phyloP scores from a whole-genome alignment of 2,888 invertebrate genomes.

The Luperina testacea region DNA sequence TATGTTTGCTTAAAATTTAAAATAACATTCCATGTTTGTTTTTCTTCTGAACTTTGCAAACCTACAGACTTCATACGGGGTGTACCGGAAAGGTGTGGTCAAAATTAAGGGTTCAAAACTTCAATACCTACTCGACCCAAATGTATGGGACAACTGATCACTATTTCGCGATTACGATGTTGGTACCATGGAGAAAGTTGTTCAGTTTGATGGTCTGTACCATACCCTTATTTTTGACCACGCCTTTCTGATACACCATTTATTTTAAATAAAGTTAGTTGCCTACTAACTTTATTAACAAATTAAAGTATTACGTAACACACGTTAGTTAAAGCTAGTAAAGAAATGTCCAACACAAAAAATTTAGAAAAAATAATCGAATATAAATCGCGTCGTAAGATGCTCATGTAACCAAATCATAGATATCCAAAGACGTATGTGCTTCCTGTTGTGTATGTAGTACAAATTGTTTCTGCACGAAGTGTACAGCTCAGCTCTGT shows the following conservation, averaged over 20 bases:
- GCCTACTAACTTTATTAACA: neutral
- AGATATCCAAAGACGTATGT: slow-evolving; percentile 17
- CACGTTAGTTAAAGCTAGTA: too few relatives aligned
- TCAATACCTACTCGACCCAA: neutral
- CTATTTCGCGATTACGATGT: neutral
- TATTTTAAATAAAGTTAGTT: neutral
- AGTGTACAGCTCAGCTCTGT: slow-evolving; percentile 50
- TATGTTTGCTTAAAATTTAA: neutral
- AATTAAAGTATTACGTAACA: too few relatives aligned
- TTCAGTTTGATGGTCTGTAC: neutral
- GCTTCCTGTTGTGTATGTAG: slow-evolving; percentile 37
- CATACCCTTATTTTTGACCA: neutral
- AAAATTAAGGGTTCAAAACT: too few relatives aligned
- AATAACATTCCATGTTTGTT: neutral
- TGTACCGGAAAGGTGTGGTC: neutral
- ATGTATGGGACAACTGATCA: neutral
- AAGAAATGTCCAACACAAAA: neutral
- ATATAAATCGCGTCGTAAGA: neutral
- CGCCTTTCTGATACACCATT: neutral
- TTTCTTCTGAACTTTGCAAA: neutral
- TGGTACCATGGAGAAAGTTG: neutral
- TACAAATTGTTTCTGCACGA: slow-evolving; percentile 49
- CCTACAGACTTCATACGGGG: neutral
- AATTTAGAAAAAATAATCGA: neutral
- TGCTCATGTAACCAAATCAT: slow-evolving; percentile 18